Conservation (phyloP, 2,113 vertebrate species). For the Erythrocercus mccallii region DNA sequence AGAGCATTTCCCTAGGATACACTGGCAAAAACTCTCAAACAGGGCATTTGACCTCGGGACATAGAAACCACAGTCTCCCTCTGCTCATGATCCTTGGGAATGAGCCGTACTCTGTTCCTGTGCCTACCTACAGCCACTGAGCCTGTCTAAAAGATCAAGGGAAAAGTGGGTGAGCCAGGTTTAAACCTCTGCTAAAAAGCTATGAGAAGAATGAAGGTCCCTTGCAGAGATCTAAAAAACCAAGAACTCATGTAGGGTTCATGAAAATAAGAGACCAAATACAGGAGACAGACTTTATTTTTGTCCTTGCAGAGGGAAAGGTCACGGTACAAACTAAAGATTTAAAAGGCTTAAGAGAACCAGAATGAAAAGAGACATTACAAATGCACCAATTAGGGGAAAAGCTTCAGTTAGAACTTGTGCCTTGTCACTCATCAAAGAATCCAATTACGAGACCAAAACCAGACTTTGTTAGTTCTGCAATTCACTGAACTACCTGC, state of each 20-base stretch:
- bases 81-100: not conserved
- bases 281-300: not conserved
- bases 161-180: not conserved
- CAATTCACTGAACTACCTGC: not conserved
- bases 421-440: not conserved
- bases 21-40: not conserved
- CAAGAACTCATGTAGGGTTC: not conserved
- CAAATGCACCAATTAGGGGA: not conserved
- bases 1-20: not conserved
- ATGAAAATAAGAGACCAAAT: not conserved
- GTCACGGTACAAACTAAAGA: not conserved
- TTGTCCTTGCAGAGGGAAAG: not conserved
- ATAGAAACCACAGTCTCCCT: not conserved
- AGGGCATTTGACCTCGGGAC: not conserved
- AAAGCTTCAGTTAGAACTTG: constrained; percentile 3
- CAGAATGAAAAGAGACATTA: not conserved
- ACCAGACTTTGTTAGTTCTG: not conserved
- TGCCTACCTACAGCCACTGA: not conserved
- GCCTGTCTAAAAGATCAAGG: not conserved
- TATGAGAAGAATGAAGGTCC: not conserved
- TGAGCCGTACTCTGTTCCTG: not conserved
- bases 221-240: not conserved
- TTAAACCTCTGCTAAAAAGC: constrained; percentile 6
- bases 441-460: not conserved
- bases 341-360: not conserved